phyloP scores from a whole-genome alignment of 2,888 invertebrate genomes.

The Cosmopolites sordidus region DNA sequence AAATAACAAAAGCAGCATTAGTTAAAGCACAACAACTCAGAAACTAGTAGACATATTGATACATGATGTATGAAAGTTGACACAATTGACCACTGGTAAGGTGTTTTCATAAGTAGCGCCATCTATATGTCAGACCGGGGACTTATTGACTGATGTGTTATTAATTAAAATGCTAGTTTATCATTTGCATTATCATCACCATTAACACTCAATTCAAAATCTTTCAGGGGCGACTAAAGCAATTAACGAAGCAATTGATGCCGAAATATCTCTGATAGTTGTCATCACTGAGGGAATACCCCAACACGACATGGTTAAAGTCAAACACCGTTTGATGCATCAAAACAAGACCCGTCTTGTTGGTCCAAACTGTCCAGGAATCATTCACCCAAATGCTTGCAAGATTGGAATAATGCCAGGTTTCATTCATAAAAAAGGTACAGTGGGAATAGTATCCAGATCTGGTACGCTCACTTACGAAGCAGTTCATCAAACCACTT shows the following conservation, averaged over 20 bases:
- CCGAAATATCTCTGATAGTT: conserved; percentile 71
- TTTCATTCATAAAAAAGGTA: conserved; percentile 69
- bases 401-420: conserved; percentile 80
- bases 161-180: too few species aligned
- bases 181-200: too few species aligned
- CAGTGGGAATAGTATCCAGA: conserved; percentile 50
- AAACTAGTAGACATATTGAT: too few species aligned
- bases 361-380: conserved; percentile 80
- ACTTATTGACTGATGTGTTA: too few species aligned
- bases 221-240: conserved; percentile 69
- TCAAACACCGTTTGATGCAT: conserved; percentile 57
- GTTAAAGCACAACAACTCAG: too few species aligned
- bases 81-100: too few species aligned
- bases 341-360: conserved; percentile 71
- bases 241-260: conserved; percentile 69
- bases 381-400: conserved; percentile 71
- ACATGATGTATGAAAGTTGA: too few species aligned
- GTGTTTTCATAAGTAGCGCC: too few species aligned
- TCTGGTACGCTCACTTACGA: conserved; percentile 66
- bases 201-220: too few species aligned
- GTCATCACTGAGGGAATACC: conserved; percentile 54
- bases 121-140: too few species aligned
- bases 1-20: too few species aligned
- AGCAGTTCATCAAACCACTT: conserved; percentile 70
- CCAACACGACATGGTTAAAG: conserved; percentile 75